Evolutionary conservation across 1,140 invertebrate species (phyloP).

Genomic region (Caerostris darwini): DNA sequence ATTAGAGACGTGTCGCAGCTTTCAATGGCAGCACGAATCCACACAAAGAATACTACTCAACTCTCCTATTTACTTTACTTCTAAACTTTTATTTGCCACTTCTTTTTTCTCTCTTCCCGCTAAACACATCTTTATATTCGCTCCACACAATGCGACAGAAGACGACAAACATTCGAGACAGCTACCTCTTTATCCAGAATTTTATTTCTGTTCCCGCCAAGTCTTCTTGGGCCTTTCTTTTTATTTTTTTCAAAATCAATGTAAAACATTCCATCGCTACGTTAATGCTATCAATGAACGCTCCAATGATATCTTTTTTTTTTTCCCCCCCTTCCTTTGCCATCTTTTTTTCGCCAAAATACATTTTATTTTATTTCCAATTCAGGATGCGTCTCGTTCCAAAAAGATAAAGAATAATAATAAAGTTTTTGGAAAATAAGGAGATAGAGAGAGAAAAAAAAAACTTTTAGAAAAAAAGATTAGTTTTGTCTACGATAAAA

Average conservation of each 20-base stretch:
- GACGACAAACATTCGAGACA: constrained; percentile 38
- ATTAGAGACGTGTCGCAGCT: constrained; percentile 66
- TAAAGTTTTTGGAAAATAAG: not conserved
- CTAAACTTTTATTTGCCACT: constrained; percentile 1
- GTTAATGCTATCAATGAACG: constrained; percentile 21
- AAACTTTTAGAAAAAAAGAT: not conserved
- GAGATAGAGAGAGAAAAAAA: not conserved
- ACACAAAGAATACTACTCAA: constrained; percentile 53
- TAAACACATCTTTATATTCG: not conserved
- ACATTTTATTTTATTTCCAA: not conserved
- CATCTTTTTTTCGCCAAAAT: not conserved
- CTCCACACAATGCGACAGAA: not conserved
- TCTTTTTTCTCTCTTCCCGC: not conserved
- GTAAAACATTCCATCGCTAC: constrained; percentile 19
- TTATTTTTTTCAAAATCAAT: not conserved
- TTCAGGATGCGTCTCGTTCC: not conserved
- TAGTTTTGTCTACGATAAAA: constrained; percentile 5
- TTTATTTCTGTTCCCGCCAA: constrained; percentile 1
- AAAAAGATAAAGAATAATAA: constrained; percentile 29
- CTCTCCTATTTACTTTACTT: constrained; percentile 56
- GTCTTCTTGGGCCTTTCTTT: not conserved
- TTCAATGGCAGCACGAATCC: constrained; percentile 28
- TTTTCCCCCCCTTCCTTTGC: not conserved
- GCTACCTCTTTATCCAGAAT: constrained; percentile 13
- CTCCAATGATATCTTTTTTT: constrained; percentile 31